Base-by-base conservation (phyloP, 2,797 vertebrate genomes). In the Mycteria americana region DNA sequence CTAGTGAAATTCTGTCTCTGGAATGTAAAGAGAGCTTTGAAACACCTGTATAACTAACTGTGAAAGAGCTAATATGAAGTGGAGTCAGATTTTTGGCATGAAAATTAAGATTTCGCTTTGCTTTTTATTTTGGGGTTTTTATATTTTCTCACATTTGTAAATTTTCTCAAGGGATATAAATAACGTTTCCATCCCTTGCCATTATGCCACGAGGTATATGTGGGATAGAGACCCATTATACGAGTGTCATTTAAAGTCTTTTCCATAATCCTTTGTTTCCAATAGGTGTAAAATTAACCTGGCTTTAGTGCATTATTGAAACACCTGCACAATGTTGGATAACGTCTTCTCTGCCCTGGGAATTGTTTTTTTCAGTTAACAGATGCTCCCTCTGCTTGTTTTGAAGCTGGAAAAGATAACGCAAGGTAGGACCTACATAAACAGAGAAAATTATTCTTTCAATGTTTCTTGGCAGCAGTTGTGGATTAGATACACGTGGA, bases 371-470 rank as follows among this genome's bases (percentile, higher is more conserved):
- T 69, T 13, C 39, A 57, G 68, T 68, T 93, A 96, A 86, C 93
- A 97, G 90, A 95, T 97, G 93, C 86, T 95, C 69, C 84, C 68
- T 85, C 57, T 94, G 90, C 81, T 95, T 95, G 87, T 92, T 97
- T 95, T 93, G 91, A 95, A 96, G 69, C 88, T 92, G 69, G 64
- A 88, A 89, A 85, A 85, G 65, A 75, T 94, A 93, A 88, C 78
- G 92, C 81, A 72, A 88, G 54, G 62, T 80, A 95, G 94, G 92
- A 94, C 95, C 94, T 95, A 92, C 75, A 75, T 88, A 94, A 95
- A 92, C 76, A 92, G 87, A 77, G 95, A 89, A 95, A 94, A 96
- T 93, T 95, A 97, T 93, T 97, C 85, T 97, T 97, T 95, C 92
- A 78, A 22, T 0, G 1, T 69, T 91, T 94, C 64, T 94, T 97